Percentiles rank a stretch among this genome's conserved stretches.
Conservation (phyloP, 2,113 vertebrate genomes). For the Notechis scutatus region DNA sequence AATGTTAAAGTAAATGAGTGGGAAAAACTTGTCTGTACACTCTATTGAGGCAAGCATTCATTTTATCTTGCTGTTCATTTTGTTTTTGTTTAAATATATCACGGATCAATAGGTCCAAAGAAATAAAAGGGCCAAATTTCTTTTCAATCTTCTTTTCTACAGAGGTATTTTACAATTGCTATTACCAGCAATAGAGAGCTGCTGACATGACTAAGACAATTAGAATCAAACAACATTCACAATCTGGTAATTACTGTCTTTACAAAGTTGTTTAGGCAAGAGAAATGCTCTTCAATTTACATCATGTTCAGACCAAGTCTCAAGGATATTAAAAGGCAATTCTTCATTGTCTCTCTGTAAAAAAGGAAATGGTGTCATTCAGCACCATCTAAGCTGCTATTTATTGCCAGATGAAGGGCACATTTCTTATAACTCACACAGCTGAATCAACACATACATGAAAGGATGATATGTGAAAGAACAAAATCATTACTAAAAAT, state of each 20-base stretch:
- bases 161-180: background rate
- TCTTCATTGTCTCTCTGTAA: slow-evolving; percentile 38
- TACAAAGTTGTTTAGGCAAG: slow-evolving; percentile 3
- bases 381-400: slow-evolving; percentile 22
- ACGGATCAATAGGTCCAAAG: background rate
- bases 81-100: background rate
- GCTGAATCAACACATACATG: slow-evolving; percentile 50
- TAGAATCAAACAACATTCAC: slow-evolving; percentile 29
- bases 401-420: slow-evolving; percentile 51
- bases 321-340: slow-evolving; percentile 54
- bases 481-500: slow-evolving; percentile 7
- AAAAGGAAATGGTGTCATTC: slow-evolving; percentile 53
- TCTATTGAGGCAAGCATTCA: slow-evolving; percentile 10
- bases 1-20: slow-evolving; percentile 8
- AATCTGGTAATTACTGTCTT: slow-evolving; percentile 43
- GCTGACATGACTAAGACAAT: background rate
- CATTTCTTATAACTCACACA: slow-evolving; percentile 42
- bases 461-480: background rate
- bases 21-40: slow-evolving; percentile 1
- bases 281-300: slow-evolving; percentile 7
- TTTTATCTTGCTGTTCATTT: slow-evolving; percentile 24
- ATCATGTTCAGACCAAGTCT: slow-evolving; percentile 37
- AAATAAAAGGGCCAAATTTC: rapidly evolving
- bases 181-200: background rate
- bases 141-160: slow-evolving; percentile 10